These are phyloP conservation scores for Melitaea athalia DNA, from an alignment of 2,888 invertebrate genomes.

Conservation along the genomic window DNA sequence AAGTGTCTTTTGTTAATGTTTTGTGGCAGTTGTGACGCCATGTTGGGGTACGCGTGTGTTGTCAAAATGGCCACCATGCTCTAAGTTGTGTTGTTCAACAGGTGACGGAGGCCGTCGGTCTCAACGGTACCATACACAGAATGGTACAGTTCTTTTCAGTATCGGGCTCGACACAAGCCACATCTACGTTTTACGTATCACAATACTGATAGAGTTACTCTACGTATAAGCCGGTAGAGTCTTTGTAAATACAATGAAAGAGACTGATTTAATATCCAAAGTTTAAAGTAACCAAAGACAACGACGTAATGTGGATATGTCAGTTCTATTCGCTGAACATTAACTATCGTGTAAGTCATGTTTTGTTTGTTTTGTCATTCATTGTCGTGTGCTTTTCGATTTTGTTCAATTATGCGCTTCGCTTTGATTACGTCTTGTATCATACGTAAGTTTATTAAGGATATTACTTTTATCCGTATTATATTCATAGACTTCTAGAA, in stretches of 20 bases:
- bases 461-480: conserved; percentile 32
- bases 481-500: conserved; percentile 30
- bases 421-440: conserved; percentile 53
- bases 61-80: conserved; percentile 67
- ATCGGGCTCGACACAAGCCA: conserved; percentile 83
- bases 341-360: conserved; percentile 79
- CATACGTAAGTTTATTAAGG: conserved; percentile 33
- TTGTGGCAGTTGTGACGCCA: conserved; percentile 40
- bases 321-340: conserved; percentile 73
- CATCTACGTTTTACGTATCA: conserved; percentile 85
- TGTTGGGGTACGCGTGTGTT: conserved; percentile 43
- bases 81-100: conserved; percentile 82
- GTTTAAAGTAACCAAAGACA: conserved; percentile 73
- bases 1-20: conserved; percentile 9
- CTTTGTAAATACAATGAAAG: conserved; percentile 77
- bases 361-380: conserved; percentile 81
- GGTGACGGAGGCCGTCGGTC: conserved; percentile 84
- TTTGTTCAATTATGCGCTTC: conserved; percentile 69
- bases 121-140: conserved; percentile 84
- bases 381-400: conserved; percentile 80
- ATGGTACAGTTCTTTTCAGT: conserved; percentile 85
- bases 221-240: conserved; percentile 60
- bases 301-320: conserved; percentile 67
- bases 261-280: conserved; percentile 79
- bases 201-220: conserved; percentile 76